Base-by-base conservation (phyloP, 2,113 vertebrate species). In the Thunnus maccoyii region DNA sequence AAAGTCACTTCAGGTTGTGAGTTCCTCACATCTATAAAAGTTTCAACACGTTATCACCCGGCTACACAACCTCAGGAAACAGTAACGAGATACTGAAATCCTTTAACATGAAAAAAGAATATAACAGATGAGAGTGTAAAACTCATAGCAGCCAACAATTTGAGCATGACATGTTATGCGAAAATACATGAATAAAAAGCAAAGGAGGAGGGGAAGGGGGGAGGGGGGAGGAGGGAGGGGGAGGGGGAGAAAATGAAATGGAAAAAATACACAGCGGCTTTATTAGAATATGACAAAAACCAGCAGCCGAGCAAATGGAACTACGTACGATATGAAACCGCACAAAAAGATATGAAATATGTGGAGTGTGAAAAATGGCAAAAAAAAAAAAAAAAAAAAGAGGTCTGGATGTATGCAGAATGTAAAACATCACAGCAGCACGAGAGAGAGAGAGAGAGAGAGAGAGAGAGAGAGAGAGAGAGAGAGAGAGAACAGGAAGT, bases 271-370 rank as follows among this genome's bases (percentile, higher is more conserved):
- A 32, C 27, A 58, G 77, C 77, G 15, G 54, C 65, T 84, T 85
- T 76, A 83, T 87, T 79, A 73, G 76, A 73, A 88, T 65, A 44
- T 72, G 84, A 88, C 73, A 81, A 81, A 75, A 81, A 60, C 2
- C 64, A 78, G 72, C 81, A 72, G 83, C 56, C 41, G 52, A 60
- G 67, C 75, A 89, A 86, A 89, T 70, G 71, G 76, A 56, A 79
- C 41, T 61, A 66, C 10, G 5, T 5, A 20, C 9, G 16, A 63
- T 62, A 52, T 73, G 84, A 76, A 86, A 88, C 84, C 27, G 48
- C 63, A 83, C 47, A 73, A 55, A 55, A 54, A 76, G 67, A 81
- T 48, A 14, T 78, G 52, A 80, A 80, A 84, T 57, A 79, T 72
- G 65, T 76, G 83, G 80, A 84, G 83, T 66, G 76, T 70, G 84